phyloP scores from a whole-genome alignment of 2,888 invertebrate species.

The Eupithecia centaureata region DNA sequence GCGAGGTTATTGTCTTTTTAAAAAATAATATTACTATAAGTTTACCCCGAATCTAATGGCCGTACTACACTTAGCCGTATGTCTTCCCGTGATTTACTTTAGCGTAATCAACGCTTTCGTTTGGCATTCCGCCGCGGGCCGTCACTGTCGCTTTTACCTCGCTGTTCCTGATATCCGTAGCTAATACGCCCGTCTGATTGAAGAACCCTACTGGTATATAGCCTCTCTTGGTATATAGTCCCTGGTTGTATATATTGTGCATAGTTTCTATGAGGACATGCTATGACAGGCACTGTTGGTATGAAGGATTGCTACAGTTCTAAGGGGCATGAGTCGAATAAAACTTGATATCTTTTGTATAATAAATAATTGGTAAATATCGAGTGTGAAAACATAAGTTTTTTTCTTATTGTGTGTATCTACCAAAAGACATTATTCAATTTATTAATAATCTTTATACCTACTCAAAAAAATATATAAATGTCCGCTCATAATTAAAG shows the following conservation, averaged over 20 bases:
- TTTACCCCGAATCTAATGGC: constrained; percentile 46
- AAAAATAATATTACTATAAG: neutral
- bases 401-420: no score
- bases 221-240: neutral
- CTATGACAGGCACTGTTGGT: neutral
- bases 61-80: constrained; percentile 66
- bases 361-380: neutral
- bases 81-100: constrained; percentile 77
- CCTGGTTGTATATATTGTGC: neutral
- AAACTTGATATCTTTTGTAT: neutral
- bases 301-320: neutral
- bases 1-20: no score
- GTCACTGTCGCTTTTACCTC: constrained; percentile 31
- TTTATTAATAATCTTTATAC: no score
- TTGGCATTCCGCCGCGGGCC: constrained; percentile 58
- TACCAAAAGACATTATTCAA: no score
- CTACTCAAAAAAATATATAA: no score
- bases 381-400: no score
- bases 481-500: no score
- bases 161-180: neutral
- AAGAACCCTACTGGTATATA: neutral
- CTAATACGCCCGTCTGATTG: neutral
- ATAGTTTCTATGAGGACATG: no score
- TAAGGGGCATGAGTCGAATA: neutral
- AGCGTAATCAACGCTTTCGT: constrained; percentile 72